Percentiles rank a stretch among this genome's conserved stretches.
phyloP scores from a whole-genome alignment of 53 echinoderm and acorn worm genomes.

The Astropecten irregularis region DNA sequence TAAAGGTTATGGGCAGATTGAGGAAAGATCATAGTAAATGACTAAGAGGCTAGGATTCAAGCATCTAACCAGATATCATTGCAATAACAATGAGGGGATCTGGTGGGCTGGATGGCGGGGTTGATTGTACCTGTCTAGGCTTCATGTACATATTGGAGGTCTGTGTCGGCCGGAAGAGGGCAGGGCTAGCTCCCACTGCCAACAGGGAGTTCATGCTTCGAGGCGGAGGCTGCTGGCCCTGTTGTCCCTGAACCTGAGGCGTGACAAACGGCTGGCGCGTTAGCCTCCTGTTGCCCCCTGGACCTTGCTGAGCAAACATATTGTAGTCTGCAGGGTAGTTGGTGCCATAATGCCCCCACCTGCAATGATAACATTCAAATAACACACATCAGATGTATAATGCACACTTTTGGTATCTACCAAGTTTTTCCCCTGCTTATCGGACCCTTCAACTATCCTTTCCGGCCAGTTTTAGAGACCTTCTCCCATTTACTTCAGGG shows the following conservation, averaged over 20 bases:
- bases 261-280: constrained; percentile 14
- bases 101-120: neutral
- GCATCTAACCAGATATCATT: too few species aligned
- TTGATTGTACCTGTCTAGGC: constrained; percentile 56
- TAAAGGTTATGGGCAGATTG: too few species aligned
- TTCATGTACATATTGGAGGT: constrained; percentile 67
- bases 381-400: too few species aligned
- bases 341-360: constrained; percentile 69
- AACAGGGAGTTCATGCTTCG: constrained; percentile 14
- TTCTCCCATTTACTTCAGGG: too few species aligned
- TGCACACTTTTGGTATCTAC: too few species aligned
- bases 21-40: too few species aligned
- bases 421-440: too few species aligned
- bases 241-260: constrained; percentile 13
- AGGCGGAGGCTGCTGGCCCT: neutral
- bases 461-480: too few species aligned
- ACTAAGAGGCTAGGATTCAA: too few species aligned
- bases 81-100: too few species aligned
- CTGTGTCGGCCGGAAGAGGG: constrained; percentile 69
- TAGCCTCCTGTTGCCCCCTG: constrained; percentile 19
- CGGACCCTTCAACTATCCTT: too few species aligned
- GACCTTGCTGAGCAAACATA: constrained; percentile 41
- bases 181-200: constrained; percentile 16
- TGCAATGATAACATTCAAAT: too few species aligned
- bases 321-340: constrained; percentile 55